A percentile compares a stretch with the other conserved stretches of the same genome.
phyloP scores from a whole-genome alignment of 2,888 invertebrate species.

The Exephanes ischioxanthus region DNA sequence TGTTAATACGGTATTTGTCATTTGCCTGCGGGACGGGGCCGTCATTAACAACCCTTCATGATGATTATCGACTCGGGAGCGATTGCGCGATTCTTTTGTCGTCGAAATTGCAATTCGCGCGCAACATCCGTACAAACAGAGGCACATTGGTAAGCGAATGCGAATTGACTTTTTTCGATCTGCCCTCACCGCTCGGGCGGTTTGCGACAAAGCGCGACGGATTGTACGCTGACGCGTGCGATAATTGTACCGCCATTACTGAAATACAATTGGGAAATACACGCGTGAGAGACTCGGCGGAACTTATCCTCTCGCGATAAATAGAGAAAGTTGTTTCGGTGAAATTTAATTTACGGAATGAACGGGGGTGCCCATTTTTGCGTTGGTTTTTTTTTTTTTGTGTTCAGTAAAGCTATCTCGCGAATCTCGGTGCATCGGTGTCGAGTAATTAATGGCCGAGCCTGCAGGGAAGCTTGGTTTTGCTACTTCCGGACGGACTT shows the following conservation, averaged over 20 bases:
- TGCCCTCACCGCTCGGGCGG: constrained; percentile 25
- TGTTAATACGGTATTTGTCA: constrained; percentile 67
- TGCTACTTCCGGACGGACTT: neutral
- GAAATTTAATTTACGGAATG: neutral
- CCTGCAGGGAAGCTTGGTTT: neutral
- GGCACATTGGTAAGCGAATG: constrained; percentile 19
- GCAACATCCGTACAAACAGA: constrained; percentile 26
- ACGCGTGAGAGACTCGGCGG: neutral
- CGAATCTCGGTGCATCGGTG: neutral
- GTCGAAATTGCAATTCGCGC: constrained; percentile 59
- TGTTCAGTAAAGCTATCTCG: neutral
- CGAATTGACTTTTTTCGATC: constrained; percentile 30
- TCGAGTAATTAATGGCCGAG: constrained; percentile 43
- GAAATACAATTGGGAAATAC: neutral
- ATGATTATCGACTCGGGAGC: constrained; percentile 46
- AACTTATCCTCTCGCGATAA: neutral
- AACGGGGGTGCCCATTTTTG: neutral
- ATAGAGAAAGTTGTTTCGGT: constrained; percentile 19
- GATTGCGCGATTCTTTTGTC: constrained; percentile 43
- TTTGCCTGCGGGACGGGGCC: constrained; percentile 62
- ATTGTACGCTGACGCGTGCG: constrained; percentile 7
- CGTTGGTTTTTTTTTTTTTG: neutral
- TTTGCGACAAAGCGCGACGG: constrained; percentile 33
- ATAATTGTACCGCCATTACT: constrained; percentile 47
- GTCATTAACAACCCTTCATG: constrained; percentile 66